Evolutionary conservation across 2,113 vertebrate species (phyloP).

Genomic region (Cheirogaleus medius): DNA sequence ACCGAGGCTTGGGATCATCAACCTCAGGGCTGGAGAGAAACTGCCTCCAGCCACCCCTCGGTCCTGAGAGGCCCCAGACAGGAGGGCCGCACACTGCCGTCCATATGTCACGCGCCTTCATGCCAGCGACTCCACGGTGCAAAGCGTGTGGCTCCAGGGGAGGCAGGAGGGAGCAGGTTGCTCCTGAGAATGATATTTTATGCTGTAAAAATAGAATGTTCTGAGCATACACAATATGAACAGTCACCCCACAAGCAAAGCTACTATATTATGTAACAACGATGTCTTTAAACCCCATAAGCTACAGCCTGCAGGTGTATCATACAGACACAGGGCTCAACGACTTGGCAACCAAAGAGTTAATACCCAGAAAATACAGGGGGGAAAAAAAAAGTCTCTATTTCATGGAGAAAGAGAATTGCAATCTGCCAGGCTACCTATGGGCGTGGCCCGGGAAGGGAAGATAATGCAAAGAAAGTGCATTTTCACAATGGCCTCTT

Average conservation of each 20-base stretch:
- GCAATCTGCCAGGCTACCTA: neutral
- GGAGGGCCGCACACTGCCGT: neutral
- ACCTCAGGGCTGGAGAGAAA: neutral
- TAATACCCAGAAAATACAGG: neutral
- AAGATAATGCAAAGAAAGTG: neutral
- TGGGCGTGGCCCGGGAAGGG: neutral
- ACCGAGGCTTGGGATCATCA: neutral
- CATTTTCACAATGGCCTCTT: neutral
- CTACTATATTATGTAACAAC: neutral
- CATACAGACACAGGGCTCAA: neutral
- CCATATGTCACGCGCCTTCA: rapidly evolving
- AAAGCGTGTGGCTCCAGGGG: neutral
- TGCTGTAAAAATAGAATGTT: conserved; percentile 20
- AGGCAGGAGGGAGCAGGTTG: neutral
- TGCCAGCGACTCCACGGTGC: neutral
- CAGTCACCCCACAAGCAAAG: neutral
- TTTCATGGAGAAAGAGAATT: neutral
- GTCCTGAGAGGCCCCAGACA: neutral
- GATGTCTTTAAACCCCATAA: neutral
- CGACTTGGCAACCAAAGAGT: neutral
- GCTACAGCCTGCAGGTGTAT: neutral
- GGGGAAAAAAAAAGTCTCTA: too few relatives aligned
- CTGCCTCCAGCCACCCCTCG: rapidly evolving
- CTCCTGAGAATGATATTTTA: neutral
- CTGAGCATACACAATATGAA: neutral